These are phyloP conservation scores for Platysternon megacephalum DNA, from an alignment of 2,113 vertebrate species.

Conservation along the genomic window DNA sequence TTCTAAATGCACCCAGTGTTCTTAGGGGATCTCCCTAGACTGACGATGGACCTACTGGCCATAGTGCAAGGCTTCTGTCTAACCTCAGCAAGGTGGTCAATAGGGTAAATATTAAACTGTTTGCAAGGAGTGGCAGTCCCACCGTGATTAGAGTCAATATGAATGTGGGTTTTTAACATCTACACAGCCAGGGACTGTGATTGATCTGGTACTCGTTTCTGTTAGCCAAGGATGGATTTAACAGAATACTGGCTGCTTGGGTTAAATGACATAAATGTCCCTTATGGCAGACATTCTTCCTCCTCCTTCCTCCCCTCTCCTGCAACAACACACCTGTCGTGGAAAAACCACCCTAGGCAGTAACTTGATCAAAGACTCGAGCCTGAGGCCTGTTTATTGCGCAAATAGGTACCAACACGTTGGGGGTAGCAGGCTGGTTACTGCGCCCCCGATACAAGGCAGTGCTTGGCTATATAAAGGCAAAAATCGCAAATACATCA, in stretches of 20 bases:
- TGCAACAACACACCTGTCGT: background rate
- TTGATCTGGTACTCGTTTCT: background rate
- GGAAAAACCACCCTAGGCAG: no score
- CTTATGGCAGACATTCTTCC: background rate
- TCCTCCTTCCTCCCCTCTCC: background rate
- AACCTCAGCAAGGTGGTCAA: background rate
- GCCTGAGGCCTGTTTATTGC: no score
- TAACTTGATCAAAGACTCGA: no score
- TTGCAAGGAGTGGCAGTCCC: background rate
- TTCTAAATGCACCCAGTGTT: background rate
- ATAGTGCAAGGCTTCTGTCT: background rate
- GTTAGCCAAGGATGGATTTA: background rate
- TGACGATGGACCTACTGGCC: background rate
- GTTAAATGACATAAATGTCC: conserved; percentile 20
- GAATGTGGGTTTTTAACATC: background rate
- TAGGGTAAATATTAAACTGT: background rate
- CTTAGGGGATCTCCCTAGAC: background rate
- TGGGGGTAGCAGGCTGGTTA: no score
- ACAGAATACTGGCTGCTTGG: background rate
- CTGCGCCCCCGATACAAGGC: no score
- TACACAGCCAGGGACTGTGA: background rate
- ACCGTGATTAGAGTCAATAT: no score
- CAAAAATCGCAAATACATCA: no score
- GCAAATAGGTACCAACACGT: no score
- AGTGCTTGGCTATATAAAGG: no score